Percentiles rank a stretch among this genome's conserved stretches.
These are phyloP conservation scores for Ctenoplectra terminalis DNA, from an alignment of 1,140 invertebrate species.

Conservation along the genomic window DNA sequence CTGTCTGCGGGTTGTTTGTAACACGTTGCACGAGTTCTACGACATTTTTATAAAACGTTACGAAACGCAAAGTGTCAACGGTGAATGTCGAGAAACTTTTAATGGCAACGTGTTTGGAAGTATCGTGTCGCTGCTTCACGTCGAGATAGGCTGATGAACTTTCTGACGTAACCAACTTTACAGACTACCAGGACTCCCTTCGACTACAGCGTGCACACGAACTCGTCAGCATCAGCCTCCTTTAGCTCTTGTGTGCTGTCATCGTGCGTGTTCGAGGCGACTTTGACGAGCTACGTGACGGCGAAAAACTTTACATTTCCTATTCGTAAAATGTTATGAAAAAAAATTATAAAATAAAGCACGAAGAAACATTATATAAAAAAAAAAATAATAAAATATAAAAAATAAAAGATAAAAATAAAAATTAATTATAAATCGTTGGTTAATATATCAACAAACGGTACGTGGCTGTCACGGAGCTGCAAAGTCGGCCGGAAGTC, in stretches of 20 bases:
- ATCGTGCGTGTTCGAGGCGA: conserved; percentile 33
- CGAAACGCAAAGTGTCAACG: background rate
- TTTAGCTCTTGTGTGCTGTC: conserved; percentile 65
- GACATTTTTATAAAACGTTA: background rate
- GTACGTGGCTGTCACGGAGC: conserved; percentile 42
- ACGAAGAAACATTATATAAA: too few relatives aligned
- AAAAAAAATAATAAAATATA: background rate
- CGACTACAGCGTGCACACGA: conserved; percentile 60
- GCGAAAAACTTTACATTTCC: background rate
- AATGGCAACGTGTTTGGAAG: background rate
- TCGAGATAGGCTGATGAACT: background rate
- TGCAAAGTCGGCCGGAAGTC: conserved; percentile 15
- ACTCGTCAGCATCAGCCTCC: conserved; percentile 63
- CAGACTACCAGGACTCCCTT: conserved; percentile 60
- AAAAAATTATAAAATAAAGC: too few relatives aligned
- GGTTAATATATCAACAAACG: background rate
- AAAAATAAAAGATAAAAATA: background rate
- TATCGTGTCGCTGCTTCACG: background rate
- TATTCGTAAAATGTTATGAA: too few relatives aligned
- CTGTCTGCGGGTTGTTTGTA: background rate
- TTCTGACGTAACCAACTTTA: conserved; percentile 29
- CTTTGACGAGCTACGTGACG: conserved; percentile 49
- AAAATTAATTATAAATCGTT: background rate
- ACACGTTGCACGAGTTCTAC: background rate
- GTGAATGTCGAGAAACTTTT: background rate